A percentile compares a stretch with the other conserved stretches of the same genome.
Evolutionary conservation across 1,140 invertebrate genomes (phyloP).

Genomic region (Lanistes nyassanus): DNA sequence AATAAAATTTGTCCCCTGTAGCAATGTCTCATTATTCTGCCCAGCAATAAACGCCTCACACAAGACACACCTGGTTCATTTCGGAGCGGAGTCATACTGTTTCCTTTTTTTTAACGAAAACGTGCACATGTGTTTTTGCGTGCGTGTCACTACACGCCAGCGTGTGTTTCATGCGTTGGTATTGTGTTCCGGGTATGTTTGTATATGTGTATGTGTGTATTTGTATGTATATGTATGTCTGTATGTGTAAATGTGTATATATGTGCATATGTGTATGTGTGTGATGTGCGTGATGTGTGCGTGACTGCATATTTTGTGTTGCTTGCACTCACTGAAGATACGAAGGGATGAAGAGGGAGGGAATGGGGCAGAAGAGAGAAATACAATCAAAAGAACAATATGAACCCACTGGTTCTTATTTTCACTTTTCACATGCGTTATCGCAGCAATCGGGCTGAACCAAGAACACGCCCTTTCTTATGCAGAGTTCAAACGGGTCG

Average conservation of each 20-base stretch:
- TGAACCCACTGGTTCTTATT: no score
- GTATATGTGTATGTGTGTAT: conserved; percentile 9
- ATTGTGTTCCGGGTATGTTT: conserved; percentile 6
- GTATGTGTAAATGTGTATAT: conserved; percentile 2
- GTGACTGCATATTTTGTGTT: neutral
- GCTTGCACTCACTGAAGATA: no score
- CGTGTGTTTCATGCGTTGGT: no score
- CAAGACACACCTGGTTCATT: neutral
- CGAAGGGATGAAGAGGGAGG: no score
- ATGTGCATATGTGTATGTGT: neutral
- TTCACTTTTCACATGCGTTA: no score
- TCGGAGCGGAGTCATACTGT: neutral
- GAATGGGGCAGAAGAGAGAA: no score
- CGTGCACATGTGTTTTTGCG: neutral
- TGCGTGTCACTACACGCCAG: no score
- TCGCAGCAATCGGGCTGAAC: no score
- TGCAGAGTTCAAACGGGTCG: no score
- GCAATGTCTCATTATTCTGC: neutral
- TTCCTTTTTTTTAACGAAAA: neutral
- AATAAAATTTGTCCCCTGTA: no score
- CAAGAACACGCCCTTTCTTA: no score
- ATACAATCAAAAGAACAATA: no score
- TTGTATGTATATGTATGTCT: conserved; percentile 2
- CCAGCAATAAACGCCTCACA: neutral
- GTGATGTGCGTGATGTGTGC: conserved; percentile 2